Base-by-base conservation (phyloP, 1,140 invertebrate species). In the Ceratoteleas bidentatus region DNA sequence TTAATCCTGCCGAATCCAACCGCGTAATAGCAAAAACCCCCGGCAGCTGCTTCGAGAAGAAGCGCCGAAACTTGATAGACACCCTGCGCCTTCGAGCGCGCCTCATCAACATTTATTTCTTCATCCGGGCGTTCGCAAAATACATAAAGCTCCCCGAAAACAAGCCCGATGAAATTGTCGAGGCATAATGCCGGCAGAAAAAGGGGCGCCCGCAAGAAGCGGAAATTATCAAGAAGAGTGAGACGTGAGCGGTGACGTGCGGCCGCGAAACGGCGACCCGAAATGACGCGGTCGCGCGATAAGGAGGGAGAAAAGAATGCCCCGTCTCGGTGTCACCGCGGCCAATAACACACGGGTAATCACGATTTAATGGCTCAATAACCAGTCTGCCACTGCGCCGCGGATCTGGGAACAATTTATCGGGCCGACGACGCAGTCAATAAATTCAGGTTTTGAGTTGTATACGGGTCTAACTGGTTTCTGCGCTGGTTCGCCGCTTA, bases 321-420 rank as follows among this genome's bases (percentile, higher is more conserved):
- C 68, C 77, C 70, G 38, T 85, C 73, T 82, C 33, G 72, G 79
- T 89, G 87, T 88, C 87, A 87, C 86, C 82, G 84, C 81, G 73
- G 61, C 85, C 88, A 88, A 88, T 88, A 89, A 88, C 87, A 88
- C 75, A 72, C 84, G 75, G 80, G 85, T 88, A 89, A 89, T 89
- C 87, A 89, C 84, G 83, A 88, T 89, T 89, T 89, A 89, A 89
- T 89, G 88, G 87, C 87, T 88, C 88, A 89, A 89, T 89, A 89
- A 89, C 88, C 74, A 77, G 86, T 88, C 84, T 81, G 80, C 84
- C 86, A 81, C 80, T 83, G 79, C 81, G 64, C 58, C 78, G 75
- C 80, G 76, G 84, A 80, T 84, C 85, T 53, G 80, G 86, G 86
- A 86, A 89, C 85, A 87, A 88, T 89, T 88, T 89, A 89, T 88